phyloP scores from a whole-genome alignment of 2,888 invertebrate species.

The Alviniconcha strummeri region DNA sequence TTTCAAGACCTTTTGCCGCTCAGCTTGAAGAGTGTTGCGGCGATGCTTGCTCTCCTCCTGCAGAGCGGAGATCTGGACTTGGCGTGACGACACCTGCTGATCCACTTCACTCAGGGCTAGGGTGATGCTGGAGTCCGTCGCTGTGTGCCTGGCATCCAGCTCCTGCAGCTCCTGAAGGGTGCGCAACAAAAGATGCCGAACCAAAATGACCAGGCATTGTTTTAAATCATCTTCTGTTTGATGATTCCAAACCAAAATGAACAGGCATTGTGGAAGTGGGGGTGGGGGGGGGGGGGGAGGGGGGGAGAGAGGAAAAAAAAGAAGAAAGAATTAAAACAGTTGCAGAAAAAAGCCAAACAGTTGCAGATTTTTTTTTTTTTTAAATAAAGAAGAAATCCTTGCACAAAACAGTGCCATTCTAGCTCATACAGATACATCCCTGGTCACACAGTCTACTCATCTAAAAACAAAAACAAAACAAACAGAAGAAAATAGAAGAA shows the following conservation, averaged over 20 bases:
- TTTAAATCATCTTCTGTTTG: background rate
- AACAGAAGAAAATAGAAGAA: background rate
- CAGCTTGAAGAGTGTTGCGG: constrained; percentile 24
- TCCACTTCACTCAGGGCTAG: constrained; percentile 43
- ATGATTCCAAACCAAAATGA: background rate
- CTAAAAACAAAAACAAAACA: background rate
- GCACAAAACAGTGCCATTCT: too few relatives aligned
- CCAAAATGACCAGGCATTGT: background rate
- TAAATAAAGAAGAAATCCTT: too few relatives aligned
- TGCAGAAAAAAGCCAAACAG: too few relatives aligned
- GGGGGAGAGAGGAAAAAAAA: too few relatives aligned
- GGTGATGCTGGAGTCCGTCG: constrained; percentile 28
- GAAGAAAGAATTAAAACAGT: too few relatives aligned
- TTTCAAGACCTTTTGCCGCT: constrained; percentile 25
- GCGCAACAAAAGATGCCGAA: background rate
- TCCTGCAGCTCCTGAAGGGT: constrained; percentile 45
- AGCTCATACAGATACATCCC: background rate
- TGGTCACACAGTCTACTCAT: background rate
- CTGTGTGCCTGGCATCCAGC: constrained; percentile 25
- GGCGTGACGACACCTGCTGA: constrained; percentile 43
- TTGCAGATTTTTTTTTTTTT: too few relatives aligned
- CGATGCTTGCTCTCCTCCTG: constrained; percentile 45
- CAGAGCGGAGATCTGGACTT: constrained; percentile 44
- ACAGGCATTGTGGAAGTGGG: too few relatives aligned
- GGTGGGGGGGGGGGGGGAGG: too few relatives aligned